These are phyloP conservation scores for Planococcus citri DNA, from an alignment of 1,140 invertebrate genomes.

Conservation along the genomic window DNA sequence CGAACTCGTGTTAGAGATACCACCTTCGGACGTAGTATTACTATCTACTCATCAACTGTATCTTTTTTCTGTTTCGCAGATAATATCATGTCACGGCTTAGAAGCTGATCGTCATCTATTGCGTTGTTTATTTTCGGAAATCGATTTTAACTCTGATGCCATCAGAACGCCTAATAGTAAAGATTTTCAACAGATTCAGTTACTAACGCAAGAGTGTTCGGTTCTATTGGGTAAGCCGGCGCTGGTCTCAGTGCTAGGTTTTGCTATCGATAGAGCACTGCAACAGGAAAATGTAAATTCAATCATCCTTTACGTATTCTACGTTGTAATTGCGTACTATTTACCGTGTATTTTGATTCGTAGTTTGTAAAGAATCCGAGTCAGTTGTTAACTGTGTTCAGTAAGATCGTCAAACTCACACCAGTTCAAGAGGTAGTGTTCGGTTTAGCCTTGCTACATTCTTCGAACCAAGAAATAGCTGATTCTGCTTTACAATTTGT, in stretches of 20 bases:
- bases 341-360: slow-evolving; percentile 36
- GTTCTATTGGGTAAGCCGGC: slow-evolving; percentile 58
- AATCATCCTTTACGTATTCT: slow-evolving; percentile 12
- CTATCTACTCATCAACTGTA: background rate
- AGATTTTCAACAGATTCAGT: slow-evolving; percentile 53
- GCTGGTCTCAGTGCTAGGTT: slow-evolving; percentile 61
- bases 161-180: slow-evolving; percentile 34
- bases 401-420: slow-evolving; percentile 67
- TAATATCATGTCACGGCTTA: slow-evolving; percentile 64
- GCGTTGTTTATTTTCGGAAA: slow-evolving; percentile 66
- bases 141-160: slow-evolving; percentile 46
- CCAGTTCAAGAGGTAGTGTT: slow-evolving; percentile 80
- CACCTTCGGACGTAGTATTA: background rate
- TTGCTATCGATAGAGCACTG: slow-evolving; percentile 58
- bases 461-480: slow-evolving; percentile 58
- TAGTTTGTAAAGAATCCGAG: slow-evolving; percentile 59
- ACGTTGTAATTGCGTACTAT: slow-evolving; percentile 33
- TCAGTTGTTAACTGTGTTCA: slow-evolving; percentile 67
- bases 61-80: slow-evolving; percentile 39
- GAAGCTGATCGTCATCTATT: slow-evolving; percentile 78
- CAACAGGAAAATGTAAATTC: slow-evolving; percentile 43
- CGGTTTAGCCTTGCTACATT: slow-evolving; percentile 67
- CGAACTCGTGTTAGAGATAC: background rate
- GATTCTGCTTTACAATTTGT: slow-evolving; percentile 61
- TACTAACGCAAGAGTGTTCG: slow-evolving; percentile 56